These are phyloP conservation scores for Thecophora atra DNA, from an alignment of 2,888 invertebrate genomes.

Conservation along the genomic window DNA sequence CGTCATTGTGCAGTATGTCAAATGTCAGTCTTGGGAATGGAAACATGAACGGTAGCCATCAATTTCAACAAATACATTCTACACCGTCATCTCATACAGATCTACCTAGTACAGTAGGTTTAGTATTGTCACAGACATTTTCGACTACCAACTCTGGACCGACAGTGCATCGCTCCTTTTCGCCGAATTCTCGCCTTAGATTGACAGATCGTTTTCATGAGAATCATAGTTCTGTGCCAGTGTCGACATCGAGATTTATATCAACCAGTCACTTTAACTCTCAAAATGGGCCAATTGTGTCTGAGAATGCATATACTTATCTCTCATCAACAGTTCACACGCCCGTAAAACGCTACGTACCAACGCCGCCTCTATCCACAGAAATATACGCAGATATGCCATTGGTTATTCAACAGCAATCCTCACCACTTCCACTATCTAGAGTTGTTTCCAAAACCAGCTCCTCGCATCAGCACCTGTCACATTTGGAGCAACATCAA, in stretches of 20 bases:
- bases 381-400: conserved; percentile 54
- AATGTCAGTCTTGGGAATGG: neutral
- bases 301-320: conserved; percentile 61
- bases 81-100: conserved; percentile 29
- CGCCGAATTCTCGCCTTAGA: conserved; percentile 62
- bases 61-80: conserved; percentile 39
- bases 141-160: conserved; percentile 32
- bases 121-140: conserved; percentile 22
- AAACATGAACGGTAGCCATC: conserved; percentile 5
- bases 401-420: conserved; percentile 35
- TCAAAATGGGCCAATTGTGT: conserved; percentile 55
- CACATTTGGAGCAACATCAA: conserved; percentile 42
- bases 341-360: conserved; percentile 65
- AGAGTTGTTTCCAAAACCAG: conserved; percentile 37
- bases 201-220: conserved; percentile 62
- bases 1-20: neutral
- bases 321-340: conserved; percentile 65
- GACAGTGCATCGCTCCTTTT: conserved; percentile 57
- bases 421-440: conserved; percentile 35
- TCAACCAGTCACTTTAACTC: conserved; percentile 53
- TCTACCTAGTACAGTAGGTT: neutral
- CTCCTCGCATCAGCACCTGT: conserved; percentile 38
- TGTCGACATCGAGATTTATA: conserved; percentile 48
- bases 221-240: conserved; percentile 39
- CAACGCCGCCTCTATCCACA: conserved; percentile 63